Percentiles rank a stretch among this genome's conserved stretches.
These are phyloP conservation scores for Eubasilissa splendida DNA, from an alignment of 2,888 invertebrate genomes.

Conservation along the genomic window DNA sequence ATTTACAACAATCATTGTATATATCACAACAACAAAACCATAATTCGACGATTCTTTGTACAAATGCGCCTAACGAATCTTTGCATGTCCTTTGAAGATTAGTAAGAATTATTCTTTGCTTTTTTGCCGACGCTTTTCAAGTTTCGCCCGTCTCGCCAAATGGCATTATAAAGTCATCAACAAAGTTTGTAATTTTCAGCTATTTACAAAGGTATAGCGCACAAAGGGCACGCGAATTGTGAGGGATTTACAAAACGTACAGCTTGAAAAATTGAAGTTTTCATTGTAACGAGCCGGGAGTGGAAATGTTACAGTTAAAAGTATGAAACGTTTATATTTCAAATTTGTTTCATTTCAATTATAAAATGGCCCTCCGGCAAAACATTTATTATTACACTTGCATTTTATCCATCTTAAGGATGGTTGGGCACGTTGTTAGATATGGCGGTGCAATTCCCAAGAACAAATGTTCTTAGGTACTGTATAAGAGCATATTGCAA, in stretches of 20 bases:
- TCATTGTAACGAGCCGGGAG: not conserved
- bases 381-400: too few relatives aligned
- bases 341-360: too few relatives aligned
- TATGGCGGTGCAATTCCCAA: too few relatives aligned
- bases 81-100: conserved; percentile 31
- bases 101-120: not conserved
- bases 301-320: not conserved
- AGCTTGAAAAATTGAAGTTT: not conserved
- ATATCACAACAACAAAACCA: too few relatives aligned
- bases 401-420: too few relatives aligned
- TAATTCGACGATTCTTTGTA: not conserved
- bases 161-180: conserved; percentile 57
- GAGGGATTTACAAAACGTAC: conserved; percentile 20
- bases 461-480: too few relatives aligned
- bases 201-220: conserved; percentile 14
- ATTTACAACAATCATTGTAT: too few relatives aligned
- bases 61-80: conserved; percentile 11
- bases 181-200: conserved; percentile 39
- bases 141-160: conserved; percentile 48
- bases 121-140: conserved; percentile 21
- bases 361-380: too few relatives aligned
- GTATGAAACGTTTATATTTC: not conserved
- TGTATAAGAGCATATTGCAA: too few relatives aligned
- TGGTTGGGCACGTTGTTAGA: too few relatives aligned
- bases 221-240: conserved; percentile 12